These are phyloP conservation scores for Drosophila bocki DNA, from an alignment of 1,140 invertebrate species.

Conservation along the genomic window DNA sequence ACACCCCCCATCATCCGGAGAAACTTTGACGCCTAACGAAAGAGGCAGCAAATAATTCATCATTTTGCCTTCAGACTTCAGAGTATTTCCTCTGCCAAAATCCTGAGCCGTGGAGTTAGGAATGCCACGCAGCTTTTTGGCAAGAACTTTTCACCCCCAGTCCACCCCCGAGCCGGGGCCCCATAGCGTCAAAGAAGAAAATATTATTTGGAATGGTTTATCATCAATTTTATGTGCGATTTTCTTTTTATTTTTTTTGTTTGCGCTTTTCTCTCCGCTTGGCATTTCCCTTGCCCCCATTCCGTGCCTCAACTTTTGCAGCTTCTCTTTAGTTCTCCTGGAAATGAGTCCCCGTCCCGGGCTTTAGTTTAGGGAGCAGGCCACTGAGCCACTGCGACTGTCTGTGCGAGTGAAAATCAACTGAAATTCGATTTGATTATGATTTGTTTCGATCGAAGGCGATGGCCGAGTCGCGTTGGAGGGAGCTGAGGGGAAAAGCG, in stretches of 20 bases:
- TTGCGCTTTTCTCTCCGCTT: conserved; percentile 52
- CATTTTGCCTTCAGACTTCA: conserved; percentile 77
- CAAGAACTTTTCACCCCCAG: conserved; percentile 23
- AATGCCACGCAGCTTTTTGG: conserved; percentile 49
- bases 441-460: conserved; percentile 76
- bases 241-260: conserved; percentile 55
- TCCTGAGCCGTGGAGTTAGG: conserved; percentile 56
- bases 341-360: conserved; percentile 54
- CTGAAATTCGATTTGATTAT: conserved; percentile 83
- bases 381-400: conserved; percentile 59
- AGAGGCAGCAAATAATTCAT: conserved; percentile 83
- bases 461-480: not conserved
- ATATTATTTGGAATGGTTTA: conserved; percentile 84
- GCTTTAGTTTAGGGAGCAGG: conserved; percentile 36
- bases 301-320: conserved; percentile 1
- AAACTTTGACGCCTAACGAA: conserved; percentile 81
- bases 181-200: conserved; percentile 58
- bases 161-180: conserved; percentile 6
- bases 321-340: conserved; percentile 27
- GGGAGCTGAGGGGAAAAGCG: not conserved
- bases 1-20: conserved; percentile 13
- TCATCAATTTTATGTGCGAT: conserved; percentile 82
- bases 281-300: conserved; percentile 11
- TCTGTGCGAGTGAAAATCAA: conserved; percentile 81
- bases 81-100: conserved; percentile 71